Evolutionary conservation across 1,140 invertebrate genomes (phyloP).

Genomic region (Eulimnadia texana): DNA sequence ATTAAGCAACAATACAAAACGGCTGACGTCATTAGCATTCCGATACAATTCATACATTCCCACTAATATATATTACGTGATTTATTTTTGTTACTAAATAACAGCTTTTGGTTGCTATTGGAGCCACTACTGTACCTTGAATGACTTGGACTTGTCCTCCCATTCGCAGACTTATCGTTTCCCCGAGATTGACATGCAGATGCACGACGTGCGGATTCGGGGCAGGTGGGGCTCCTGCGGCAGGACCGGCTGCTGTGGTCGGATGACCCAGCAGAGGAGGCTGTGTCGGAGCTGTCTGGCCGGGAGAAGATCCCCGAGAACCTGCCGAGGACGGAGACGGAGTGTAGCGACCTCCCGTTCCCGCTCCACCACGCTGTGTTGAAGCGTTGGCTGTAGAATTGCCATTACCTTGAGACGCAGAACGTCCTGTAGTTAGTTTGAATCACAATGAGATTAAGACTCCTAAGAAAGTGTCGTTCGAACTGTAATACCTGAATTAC

Average conservation of each 20-base stretch:
- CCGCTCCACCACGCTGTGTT: slow-evolving; percentile 17
- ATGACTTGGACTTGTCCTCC: slow-evolving; percentile 47
- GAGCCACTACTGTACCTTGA: slow-evolving; percentile 35
- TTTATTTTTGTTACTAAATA: no score
- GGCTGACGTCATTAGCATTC: no score
- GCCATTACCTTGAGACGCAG: slow-evolving; percentile 3
- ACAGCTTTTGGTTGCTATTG: slow-evolving; percentile 14
- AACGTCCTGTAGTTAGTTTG: not conserved
- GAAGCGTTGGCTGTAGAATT: slow-evolving; percentile 29
- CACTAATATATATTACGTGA: no score
- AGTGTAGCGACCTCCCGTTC: slow-evolving; percentile 7
- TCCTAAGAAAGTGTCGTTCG: not conserved
- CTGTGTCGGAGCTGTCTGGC: slow-evolving; percentile 3
- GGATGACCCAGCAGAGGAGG: slow-evolving; percentile 19
- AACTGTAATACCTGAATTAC: not conserved
- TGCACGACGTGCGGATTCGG: slow-evolving; percentile 42
- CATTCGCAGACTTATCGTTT: slow-evolving; percentile 47
- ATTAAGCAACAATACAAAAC: no score
- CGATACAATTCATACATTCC: no score
- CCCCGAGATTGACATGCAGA: slow-evolving; percentile 51
- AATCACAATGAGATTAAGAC: not conserved
- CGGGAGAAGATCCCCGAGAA: slow-evolving; percentile 12
- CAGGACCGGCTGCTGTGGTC: not conserved
- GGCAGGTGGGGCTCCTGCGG: slow-evolving; percentile 18
- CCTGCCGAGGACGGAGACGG: slow-evolving; percentile 11